Base-by-base conservation (phyloP, 2,888 invertebrate genomes). In the Scaptomyza cyrtandrae region DNA sequence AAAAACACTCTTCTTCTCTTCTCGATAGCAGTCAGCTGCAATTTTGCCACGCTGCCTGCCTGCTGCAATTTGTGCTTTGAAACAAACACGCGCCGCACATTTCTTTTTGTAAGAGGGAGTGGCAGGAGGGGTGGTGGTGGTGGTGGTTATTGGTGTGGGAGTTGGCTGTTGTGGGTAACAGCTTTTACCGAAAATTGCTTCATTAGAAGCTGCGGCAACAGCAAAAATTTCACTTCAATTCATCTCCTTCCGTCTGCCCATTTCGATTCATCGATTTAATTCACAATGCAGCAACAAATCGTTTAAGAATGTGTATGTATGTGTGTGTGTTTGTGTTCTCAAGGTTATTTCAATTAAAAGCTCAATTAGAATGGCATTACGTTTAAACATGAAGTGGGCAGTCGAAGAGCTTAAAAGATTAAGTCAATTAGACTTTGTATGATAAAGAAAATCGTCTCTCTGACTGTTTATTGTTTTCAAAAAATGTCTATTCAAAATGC, bases 51-150 rank as follows among this genome's bases (percentile, higher is more conserved):
- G 39, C 41, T 41, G 41, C 1, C 27, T 24, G 49, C 59, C 69
- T 72, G 84, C 71, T 80, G 83, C 88, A 88, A 83, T 88, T 83
- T 80, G 72, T 88, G 83, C 78, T 88, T 86, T 88, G 83, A 86
- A 83, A 88, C 88, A 75, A 83, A 86, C 83, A 86, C 86, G 88
- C 84, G 86, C 86, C 73, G 53, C 13, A 45, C n/a, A 56, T 68
- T 37, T 37, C 0, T 33, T 33, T 33, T 33, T 33, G 33, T 33
- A 27, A 64, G 56, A 67, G 58, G 29, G 48, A 31, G 37, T 16
- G n/a, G 4, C 4, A 3, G 31, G 33, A 6, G 9, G 11, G 11
- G 14, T 31, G n/a, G 3, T 7, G 2, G 5, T 0, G 27, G 49
- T 37, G 33, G 27, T 16, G 27, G 39, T n/a, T 11, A 1, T 13